Conservation (phyloP, 2,888 invertebrate species). For the Frankliniella intonsa region DNA sequence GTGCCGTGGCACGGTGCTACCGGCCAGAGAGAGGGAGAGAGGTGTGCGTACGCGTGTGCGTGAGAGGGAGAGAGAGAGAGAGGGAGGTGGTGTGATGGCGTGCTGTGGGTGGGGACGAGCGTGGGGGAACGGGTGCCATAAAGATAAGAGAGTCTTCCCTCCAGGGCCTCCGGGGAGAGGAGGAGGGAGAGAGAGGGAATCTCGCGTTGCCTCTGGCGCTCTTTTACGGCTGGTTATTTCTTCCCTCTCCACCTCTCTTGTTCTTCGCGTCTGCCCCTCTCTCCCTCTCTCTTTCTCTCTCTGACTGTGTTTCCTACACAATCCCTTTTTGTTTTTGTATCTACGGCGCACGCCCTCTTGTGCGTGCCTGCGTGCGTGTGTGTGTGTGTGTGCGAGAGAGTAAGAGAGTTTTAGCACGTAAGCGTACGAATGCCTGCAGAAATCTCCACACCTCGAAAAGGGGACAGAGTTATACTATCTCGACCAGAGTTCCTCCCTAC, state of each 20-base stretch:
- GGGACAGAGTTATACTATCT: too few relatives aligned
- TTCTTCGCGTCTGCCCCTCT: neutral
- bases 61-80: neutral
- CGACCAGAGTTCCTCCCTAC: too few relatives aligned
- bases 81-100: neutral
- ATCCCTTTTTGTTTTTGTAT: too few relatives aligned
- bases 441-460: too few relatives aligned
- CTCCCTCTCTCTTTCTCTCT: too few relatives aligned
- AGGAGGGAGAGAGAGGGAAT: neutral
- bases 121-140: neutral
- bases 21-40: neutral
- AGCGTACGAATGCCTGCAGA: too few relatives aligned
- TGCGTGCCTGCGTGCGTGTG: too few relatives aligned
- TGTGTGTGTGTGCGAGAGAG: too few relatives aligned
- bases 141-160: slow-evolving; percentile 16
- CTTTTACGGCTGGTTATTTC: neutral
- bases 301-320: too few relatives aligned
- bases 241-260: neutral
- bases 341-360: too few relatives aligned
- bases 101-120: neutral
- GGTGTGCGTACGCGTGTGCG: neutral
- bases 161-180: neutral
- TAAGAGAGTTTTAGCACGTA: too few relatives aligned
- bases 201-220: neutral
- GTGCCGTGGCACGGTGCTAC: neutral